Percentiles rank a stretch among this genome's conserved stretches.
phyloP scores from a whole-genome alignment of 2,888 invertebrate genomes.

The Cancer borealis region DNA sequence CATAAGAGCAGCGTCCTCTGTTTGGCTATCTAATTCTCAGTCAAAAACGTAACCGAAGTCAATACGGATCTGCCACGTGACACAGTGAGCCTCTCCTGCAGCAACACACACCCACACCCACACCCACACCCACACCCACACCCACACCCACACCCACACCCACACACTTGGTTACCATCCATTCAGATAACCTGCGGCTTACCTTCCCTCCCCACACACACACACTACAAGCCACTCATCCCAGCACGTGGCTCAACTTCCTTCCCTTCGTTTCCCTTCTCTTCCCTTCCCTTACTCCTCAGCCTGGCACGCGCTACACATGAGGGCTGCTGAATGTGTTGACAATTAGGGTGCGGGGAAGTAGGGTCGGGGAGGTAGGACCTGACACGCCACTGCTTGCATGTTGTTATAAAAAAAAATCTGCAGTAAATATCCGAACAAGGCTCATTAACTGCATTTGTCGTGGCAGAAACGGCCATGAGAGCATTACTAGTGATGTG shows the following conservation, averaged over 20 bases:
- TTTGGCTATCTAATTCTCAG: neutral
- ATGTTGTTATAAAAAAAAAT: neutral
- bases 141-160: constrained; percentile 16
- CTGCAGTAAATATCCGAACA: neutral
- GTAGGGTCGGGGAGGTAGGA: neutral
- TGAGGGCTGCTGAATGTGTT: neutral
- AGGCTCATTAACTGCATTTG: neutral
- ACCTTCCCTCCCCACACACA: neutral
- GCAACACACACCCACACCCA: neutral
- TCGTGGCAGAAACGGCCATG: neutral
- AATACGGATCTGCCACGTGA: neutral
- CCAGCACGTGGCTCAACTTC: neutral
- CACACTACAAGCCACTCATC: neutral
- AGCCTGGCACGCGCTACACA: neutral
- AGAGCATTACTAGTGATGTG: neutral
- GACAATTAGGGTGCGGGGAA: neutral
- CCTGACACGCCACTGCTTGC: neutral
- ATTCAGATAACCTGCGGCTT: neutral
- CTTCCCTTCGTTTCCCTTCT: neutral
- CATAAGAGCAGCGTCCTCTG: neutral
- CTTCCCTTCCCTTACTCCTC: neutral
- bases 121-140: constrained; percentile 20
- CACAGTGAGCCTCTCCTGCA: neutral
- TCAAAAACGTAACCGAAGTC: neutral
- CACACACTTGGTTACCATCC: neutral